Base-by-base conservation (phyloP, 2,113 vertebrate species). In the Coreoperca whiteheadi region DNA sequence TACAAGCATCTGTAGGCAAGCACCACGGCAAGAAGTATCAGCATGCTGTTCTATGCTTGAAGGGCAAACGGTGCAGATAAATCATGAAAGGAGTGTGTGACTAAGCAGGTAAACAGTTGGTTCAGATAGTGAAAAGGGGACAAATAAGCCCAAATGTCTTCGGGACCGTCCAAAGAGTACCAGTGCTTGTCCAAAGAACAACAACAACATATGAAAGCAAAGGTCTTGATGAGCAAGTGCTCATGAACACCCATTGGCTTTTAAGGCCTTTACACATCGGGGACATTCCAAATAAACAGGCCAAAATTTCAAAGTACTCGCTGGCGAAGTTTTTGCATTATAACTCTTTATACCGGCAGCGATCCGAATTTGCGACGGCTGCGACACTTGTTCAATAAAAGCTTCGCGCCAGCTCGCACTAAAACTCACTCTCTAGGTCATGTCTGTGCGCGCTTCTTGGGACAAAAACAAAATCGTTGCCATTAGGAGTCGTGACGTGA, bases 51-150 rank as follows among this genome's bases (percentile, higher is more conserved):
- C 41, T 3, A 8, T n/a, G 53, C 61, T 60, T 75, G 43, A 69
- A 43, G 54, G 43, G 37, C 30, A 46, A 48, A 66, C 21, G 34
- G 39, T 18, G 18, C 18, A 23, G 21, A 51, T 68, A n/a, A 28
- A 18, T 51, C n/a, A 60, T 51, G 23, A 41, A 30, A 54, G 56
- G 67, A 53, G n/a, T 41, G 46, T 53, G 37, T 6, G 68, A 23
- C 0, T 65, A n/a, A n/a, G 53, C 41, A 68, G 54, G 43, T 82
- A 75, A 68, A 75, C 63, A 68, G 71, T 53, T 50, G 53, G 41
- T 48, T 61, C 70, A 48, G 69, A 34, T 59, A 74, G 53, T 23
- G 43, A 60, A 69, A 76, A 34, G 34, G 16, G n/a, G 20, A 69
- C 54, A 69, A 53, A 74, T 23, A 28, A 34, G 6, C 21, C 37